Evolutionary conservation across 92 coral and sea anemone species (phyloP).

Genomic region (Parazoanthus atlanticus): DNA sequence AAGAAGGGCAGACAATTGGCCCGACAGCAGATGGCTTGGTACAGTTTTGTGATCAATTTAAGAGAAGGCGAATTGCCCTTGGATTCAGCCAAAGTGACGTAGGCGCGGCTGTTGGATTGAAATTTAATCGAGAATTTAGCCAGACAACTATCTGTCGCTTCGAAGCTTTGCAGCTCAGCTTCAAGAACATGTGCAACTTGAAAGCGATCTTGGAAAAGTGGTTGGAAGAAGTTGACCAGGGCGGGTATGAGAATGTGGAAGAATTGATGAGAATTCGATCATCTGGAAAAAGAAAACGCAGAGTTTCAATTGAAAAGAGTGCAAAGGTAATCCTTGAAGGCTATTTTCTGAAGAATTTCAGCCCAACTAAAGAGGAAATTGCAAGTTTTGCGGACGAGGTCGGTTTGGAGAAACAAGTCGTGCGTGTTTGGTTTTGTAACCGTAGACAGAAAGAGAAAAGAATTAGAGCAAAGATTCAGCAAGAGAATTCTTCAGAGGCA

Average conservation of each 20-base stretch:
- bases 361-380: slow-evolving; percentile 28
- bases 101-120: slow-evolving; percentile 29
- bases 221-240: slow-evolving; percentile 33
- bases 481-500: background rate
- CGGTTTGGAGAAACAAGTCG: slow-evolving; percentile 31
- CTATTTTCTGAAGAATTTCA: slow-evolving; percentile 15
- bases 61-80: slow-evolving; percentile 39
- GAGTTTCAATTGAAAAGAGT: slow-evolving; percentile 16
- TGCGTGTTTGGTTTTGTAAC: slow-evolving; percentile 43
- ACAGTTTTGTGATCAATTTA: slow-evolving; percentile 17
- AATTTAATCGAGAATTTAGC: slow-evolving; percentile 34
- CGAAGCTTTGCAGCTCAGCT: slow-evolving; percentile 34
- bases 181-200: slow-evolving; percentile 43
- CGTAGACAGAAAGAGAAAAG: slow-evolving; percentile 41
- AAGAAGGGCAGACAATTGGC: background rate
- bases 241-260: background rate
- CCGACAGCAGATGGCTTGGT: slow-evolving; percentile 34
- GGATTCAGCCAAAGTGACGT: slow-evolving; percentile 39
- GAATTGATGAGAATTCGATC: slow-evolving; percentile 4
- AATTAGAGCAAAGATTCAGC: background rate
- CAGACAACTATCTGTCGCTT: slow-evolving; percentile 45
- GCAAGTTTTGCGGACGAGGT: slow-evolving; percentile 1
- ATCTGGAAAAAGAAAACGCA: slow-evolving; percentile 27
- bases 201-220: slow-evolving; percentile 37
- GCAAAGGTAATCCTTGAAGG: slow-evolving; percentile 19